A percentile compares a stretch with the other conserved stretches of the same genome.
phyloP scores from a whole-genome alignment of 2,888 invertebrate genomes.

The Aricia artaxerxes region DNA sequence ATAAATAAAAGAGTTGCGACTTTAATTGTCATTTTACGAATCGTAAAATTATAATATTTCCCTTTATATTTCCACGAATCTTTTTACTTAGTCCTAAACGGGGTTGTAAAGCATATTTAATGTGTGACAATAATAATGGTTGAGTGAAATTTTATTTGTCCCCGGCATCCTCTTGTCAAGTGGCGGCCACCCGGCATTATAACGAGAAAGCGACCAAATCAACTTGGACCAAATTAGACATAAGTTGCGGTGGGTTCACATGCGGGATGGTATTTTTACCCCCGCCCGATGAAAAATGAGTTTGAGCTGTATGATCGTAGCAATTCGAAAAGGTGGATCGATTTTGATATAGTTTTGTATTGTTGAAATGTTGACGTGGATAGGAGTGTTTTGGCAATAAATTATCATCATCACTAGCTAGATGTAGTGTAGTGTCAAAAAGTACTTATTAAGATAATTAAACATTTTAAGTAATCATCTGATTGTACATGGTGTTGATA shows the following conservation, averaged over 20 bases:
- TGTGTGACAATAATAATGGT: slow-evolving; percentile 59
- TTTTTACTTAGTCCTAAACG: slow-evolving; percentile 43
- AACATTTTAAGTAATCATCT: too few species aligned
- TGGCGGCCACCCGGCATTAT: slow-evolving; percentile 73
- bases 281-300: not conserved
- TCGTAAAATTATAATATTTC: not conserved
- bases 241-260: slow-evolving; percentile 56
- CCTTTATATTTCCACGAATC: slow-evolving; percentile 19
- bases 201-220: slow-evolving; percentile 74
- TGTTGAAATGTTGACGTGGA: too few species aligned
- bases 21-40: not conserved
- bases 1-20: not conserved
- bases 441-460: too few species aligned
- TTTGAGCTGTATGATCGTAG: too few species aligned
- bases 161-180: slow-evolving; percentile 73
- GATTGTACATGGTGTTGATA: too few species aligned
- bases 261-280: slow-evolving; percentile 40
- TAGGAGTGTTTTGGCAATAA: too few species aligned
- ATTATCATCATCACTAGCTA: too few species aligned
- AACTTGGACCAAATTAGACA: slow-evolving; percentile 73
- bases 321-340: not conserved
- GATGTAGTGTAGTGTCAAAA: too few species aligned
- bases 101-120: slow-evolving; percentile 69
- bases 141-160: slow-evolving; percentile 74
- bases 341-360: too few species aligned